These are phyloP conservation scores for Chrysodeixis includens DNA, from an alignment of 2,888 invertebrate species.

Conservation along the genomic window DNA sequence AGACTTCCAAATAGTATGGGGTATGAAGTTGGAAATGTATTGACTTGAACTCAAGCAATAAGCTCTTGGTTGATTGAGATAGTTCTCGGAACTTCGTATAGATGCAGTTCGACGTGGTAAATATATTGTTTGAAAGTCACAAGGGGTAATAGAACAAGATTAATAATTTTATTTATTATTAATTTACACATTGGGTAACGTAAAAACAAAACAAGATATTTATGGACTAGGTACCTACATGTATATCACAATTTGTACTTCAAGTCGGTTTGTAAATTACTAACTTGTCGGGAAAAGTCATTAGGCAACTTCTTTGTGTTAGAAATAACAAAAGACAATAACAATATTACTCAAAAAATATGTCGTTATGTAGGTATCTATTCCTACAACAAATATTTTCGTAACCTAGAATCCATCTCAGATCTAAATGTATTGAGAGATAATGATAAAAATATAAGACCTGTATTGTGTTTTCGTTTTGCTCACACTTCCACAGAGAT, in stretches of 20 bases:
- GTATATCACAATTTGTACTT: too few relatives aligned
- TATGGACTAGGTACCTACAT: too few relatives aligned
- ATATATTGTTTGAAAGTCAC: neutral
- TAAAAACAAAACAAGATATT: too few relatives aligned
- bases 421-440: constrained; percentile 26
- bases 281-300: too few relatives aligned
- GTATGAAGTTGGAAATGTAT: constrained; percentile 35
- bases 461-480: constrained; percentile 53
- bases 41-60: constrained; percentile 46
- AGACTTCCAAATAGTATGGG: constrained; percentile 32
- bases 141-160: neutral
- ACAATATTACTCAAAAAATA: too few relatives aligned
- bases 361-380: neutral
- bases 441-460: constrained; percentile 37
- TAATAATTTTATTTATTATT: neutral
- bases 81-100: constrained; percentile 41
- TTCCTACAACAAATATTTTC: neutral
- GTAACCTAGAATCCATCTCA: constrained; percentile 13
- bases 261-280: too few relatives aligned
- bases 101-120: constrained; percentile 32
- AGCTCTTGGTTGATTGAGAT: constrained; percentile 44
- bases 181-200: too few relatives aligned
- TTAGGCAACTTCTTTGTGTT: too few relatives aligned
- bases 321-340: too few relatives aligned
- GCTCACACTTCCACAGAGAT: constrained; percentile 68